Percentiles rank a stretch among this genome's conserved stretches.
Evolutionary conservation across 2,888 invertebrate species (phyloP).

Genomic region (Bellardia pandia): DNA sequence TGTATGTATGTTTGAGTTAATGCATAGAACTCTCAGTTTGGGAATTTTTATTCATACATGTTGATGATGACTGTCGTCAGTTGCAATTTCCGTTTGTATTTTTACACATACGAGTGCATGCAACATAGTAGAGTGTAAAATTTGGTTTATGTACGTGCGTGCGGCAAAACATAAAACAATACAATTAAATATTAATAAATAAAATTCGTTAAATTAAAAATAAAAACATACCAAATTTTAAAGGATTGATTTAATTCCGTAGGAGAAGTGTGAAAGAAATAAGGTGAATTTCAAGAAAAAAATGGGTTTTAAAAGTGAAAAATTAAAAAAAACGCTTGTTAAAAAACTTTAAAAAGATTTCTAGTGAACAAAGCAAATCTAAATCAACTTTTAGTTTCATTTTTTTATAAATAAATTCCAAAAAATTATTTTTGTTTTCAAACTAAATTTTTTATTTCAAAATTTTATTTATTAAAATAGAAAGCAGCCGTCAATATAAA

Average conservation of each 20-base stretch:
- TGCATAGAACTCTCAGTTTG: slow-evolving; percentile 49
- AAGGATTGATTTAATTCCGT: neutral
- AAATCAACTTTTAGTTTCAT: too few relatives aligned
- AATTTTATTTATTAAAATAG: too few relatives aligned
- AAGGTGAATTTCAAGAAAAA: neutral
- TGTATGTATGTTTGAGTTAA: slow-evolving; percentile 3
- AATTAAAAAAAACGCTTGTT: neutral
- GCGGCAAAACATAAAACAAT: slow-evolving; percentile 59
- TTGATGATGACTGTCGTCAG: slow-evolving; percentile 73
- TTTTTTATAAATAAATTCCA: too few relatives aligned
- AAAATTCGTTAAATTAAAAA: slow-evolving; percentile 45
- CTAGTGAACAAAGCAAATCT: too few relatives aligned
- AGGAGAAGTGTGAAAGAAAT: slow-evolving; percentile 5
- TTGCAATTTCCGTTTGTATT: slow-evolving; percentile 77
- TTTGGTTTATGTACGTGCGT: slow-evolving; percentile 66
- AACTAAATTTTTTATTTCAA: too few relatives aligned
- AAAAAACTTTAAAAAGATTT: neutral
- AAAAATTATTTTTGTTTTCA: too few relatives aligned
- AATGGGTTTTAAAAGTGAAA: neutral
- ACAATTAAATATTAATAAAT: slow-evolving; percentile 19
- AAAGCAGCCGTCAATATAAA: too few relatives aligned
- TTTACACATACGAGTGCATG: slow-evolving; percentile 69
- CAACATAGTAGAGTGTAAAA: slow-evolving; percentile 66
- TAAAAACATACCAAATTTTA: neutral
- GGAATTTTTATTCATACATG: slow-evolving; percentile 50